These are phyloP conservation scores for Crepidodera aurea DNA, from an alignment of 2,888 invertebrate species.

Conservation along the genomic window DNA sequence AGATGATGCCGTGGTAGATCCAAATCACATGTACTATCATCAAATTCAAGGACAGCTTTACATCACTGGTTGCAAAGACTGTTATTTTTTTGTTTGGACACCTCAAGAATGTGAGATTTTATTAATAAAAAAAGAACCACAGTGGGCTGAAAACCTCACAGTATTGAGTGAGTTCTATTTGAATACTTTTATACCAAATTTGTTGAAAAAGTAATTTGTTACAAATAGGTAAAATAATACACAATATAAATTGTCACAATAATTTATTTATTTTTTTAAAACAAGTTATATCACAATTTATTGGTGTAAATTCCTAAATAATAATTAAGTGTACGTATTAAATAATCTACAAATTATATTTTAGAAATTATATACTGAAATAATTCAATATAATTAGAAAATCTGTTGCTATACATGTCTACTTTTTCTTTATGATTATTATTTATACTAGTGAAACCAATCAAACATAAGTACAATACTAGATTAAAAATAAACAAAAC, in stretches of 20 bases:
- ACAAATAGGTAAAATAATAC: not conserved
- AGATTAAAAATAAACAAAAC: too few species aligned
- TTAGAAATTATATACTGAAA: too few species aligned
- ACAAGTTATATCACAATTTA: not conserved
- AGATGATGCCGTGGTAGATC: not conserved
- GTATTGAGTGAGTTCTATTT: not conserved
- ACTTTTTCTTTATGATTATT: too few species aligned
- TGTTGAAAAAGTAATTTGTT: not conserved
- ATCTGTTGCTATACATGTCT: too few species aligned
- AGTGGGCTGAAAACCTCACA: not conserved
- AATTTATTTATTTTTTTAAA: not conserved
- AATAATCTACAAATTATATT: too few species aligned
- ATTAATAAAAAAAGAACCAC: not conserved
- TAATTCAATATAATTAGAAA: too few species aligned
- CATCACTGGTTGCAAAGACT: not conserved
- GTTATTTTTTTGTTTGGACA: not conserved
- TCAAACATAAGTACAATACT: too few species aligned
- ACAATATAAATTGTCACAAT: not conserved
- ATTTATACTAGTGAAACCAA: too few species aligned
- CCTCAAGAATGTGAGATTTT: not conserved
- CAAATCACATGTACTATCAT: not conserved
- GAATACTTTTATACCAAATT: not conserved
- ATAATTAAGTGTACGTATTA: too few species aligned
- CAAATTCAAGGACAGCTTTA: conserved; percentile 9
- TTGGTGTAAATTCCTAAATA: not conserved